Conservation (phyloP, 2,797 vertebrate genomes). For the Setipinna tenuifilis region DNA sequence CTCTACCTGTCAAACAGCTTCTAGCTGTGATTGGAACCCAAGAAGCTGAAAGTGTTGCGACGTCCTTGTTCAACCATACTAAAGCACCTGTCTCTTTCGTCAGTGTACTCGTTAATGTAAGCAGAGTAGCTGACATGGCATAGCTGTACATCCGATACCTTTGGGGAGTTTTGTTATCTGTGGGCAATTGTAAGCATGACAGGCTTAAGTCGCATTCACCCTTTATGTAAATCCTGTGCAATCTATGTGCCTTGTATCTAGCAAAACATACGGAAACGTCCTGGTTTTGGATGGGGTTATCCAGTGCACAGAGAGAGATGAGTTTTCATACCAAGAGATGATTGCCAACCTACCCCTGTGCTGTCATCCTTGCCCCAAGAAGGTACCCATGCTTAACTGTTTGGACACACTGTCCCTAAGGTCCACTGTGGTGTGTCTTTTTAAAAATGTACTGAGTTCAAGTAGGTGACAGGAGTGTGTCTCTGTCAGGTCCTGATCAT, state of each 20-base stretch:
- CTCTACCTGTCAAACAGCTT: neutral
- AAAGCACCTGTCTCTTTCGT: neutral
- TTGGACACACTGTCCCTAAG: neutral
- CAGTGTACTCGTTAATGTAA: neutral
- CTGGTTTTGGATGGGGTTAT: constrained; percentile 96
- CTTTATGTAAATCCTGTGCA: neutral
- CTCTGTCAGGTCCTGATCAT: constrained; percentile 90
- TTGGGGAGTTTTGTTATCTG: neutral
- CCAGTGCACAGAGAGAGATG: constrained; percentile 96
- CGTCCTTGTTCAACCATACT: neutral
- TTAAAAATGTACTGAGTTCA: neutral
- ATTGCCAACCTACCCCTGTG: constrained; percentile 93
- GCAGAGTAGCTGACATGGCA: neutral
- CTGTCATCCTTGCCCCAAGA: constrained; percentile 91
- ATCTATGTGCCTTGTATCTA: constrained; percentile 60
- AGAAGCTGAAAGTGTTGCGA: neutral
- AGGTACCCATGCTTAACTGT: constrained; percentile 72
- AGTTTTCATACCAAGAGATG: constrained; percentile 99
- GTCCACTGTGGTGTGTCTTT: neutral
- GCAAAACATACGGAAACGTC: constrained; percentile 96
- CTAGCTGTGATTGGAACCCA: neutral
- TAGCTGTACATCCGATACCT: neutral
- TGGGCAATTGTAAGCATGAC: neutral
- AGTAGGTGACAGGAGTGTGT: neutral
- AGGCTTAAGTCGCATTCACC: neutral